phyloP scores from a whole-genome alignment of 1,140 invertebrate species.

The Phymastichus coffea region DNA sequence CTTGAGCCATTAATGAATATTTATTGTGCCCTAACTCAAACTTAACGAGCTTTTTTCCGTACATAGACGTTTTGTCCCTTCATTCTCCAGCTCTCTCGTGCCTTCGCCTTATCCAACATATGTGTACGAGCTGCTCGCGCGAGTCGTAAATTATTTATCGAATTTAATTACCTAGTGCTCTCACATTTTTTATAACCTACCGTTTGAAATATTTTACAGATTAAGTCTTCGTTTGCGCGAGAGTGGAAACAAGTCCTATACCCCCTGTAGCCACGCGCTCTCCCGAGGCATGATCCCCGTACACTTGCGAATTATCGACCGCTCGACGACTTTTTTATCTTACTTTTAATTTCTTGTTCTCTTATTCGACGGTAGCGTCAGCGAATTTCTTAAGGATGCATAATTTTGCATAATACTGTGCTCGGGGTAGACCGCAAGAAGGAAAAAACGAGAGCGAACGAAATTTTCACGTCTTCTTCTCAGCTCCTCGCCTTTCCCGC shows the following conservation, averaged over 20 bases:
- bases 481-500: background rate
- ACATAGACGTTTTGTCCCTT: slow-evolving; percentile 8
- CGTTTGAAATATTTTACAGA: background rate
- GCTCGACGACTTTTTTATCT: no score
- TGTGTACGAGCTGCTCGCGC: slow-evolving; percentile 11
- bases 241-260: no score
- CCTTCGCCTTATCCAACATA: slow-evolving; percentile 8
- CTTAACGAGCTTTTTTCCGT: slow-evolving; percentile 42
- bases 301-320: no score
- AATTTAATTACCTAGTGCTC: slow-evolving; percentile 36
- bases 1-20: slow-evolving; percentile 51
- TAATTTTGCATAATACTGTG: no score
- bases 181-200: slow-evolving; percentile 7
- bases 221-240: slow-evolving; percentile 11
- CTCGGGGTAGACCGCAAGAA: no score
- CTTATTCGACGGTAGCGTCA: no score
- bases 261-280: no score
- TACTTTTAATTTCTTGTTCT: no score
- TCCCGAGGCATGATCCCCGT: no score
- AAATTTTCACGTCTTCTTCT: no score
- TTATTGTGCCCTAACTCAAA: slow-evolving; percentile 48
- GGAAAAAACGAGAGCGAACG: no score
- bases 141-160: slow-evolving; percentile 41
- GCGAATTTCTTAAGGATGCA: no score
- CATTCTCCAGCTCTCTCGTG: slow-evolving; percentile 6